A percentile compares a stretch with the other conserved stretches of the same genome.
phyloP scores from a whole-genome alignment of 2,888 invertebrate genomes.

The Diarsia dahlii region DNA sequence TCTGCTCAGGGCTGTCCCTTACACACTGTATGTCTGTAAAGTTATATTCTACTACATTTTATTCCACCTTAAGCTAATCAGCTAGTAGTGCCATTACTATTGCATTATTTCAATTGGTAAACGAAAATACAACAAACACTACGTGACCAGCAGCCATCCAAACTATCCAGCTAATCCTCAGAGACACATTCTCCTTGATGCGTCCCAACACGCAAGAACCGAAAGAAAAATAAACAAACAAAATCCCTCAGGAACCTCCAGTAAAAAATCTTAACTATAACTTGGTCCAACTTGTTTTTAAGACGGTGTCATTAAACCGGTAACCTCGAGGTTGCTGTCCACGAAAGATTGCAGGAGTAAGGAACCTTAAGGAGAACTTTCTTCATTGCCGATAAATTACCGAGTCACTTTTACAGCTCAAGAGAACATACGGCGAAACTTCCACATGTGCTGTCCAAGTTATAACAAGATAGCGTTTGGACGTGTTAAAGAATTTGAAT shows the following conservation, averaged over 20 bases:
- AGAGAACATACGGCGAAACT: slow-evolving; percentile 86
- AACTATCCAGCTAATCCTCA: slow-evolving; percentile 39
- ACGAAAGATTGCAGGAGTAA: slow-evolving; percentile 82
- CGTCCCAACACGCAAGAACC: slow-evolving; percentile 56
- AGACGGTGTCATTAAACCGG: slow-evolving; percentile 70
- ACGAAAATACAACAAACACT: slow-evolving; percentile 47
- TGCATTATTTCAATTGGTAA: slow-evolving; percentile 55
- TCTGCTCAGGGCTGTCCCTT: too few species aligned
- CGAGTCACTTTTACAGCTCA: slow-evolving; percentile 88
- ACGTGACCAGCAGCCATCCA: slow-evolving; percentile 59
- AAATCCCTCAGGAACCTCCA: slow-evolving; percentile 27
- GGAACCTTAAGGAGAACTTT: slow-evolving; percentile 81
- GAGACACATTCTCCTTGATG: slow-evolving; percentile 59
- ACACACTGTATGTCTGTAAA: neutral
- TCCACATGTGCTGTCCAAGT: slow-evolving; percentile 71
- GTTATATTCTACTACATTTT: neutral
- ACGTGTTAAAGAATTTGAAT: slow-evolving; percentile 61
- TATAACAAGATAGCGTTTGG: slow-evolving; percentile 66
- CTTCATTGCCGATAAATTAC: slow-evolving; percentile 88
- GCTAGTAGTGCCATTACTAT: slow-evolving; percentile 13
- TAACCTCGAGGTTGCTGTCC: slow-evolving; percentile 65
- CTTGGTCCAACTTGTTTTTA: slow-evolving; percentile 65
- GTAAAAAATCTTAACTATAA: slow-evolving; percentile 63
- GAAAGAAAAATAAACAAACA: slow-evolving; percentile 55
- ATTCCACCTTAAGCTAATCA: slow-evolving; percentile 8